Evolutionary conservation across 2,888 invertebrate genomes (phyloP).

Genomic region (Busseola fusca): DNA sequence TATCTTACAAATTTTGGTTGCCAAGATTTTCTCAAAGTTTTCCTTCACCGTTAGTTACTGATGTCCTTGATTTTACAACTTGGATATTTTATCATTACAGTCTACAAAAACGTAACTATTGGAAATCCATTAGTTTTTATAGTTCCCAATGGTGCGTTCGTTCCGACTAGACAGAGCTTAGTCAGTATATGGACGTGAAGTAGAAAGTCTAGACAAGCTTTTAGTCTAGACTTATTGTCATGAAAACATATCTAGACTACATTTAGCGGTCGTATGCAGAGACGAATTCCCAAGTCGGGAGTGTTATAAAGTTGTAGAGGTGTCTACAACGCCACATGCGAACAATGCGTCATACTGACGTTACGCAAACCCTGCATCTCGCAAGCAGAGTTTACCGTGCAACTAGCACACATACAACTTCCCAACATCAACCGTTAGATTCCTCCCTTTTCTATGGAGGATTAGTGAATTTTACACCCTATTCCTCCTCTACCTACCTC

Average conservation of each 20-base stretch:
- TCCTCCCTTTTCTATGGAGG: no score
- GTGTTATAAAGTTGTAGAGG: accelerated
- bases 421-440: no score
- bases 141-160: slow-evolving; percentile 16
- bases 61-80: not conserved
- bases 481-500: no score
- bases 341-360: no score
- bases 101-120: slow-evolving; percentile 30
- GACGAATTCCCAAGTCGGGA: not conserved
- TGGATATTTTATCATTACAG: not conserved
- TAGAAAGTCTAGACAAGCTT: slow-evolving; percentile 47
- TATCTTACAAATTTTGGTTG: not conserved
- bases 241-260: not conserved
- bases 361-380: no score
- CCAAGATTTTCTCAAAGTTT: not conserved
- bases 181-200: slow-evolving; percentile 18
- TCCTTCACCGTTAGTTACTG: not conserved
- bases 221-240: slow-evolving; percentile 29
- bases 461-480: no score
- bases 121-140: slow-evolving; percentile 46
- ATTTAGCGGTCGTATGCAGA: not conserved
- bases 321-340: no score
- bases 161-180: slow-evolving; percentile 29
- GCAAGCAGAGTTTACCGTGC: no score
- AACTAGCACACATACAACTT: no score